These are phyloP conservation scores for Pterobdella sp. DNA, from an alignment of 2,888 invertebrate genomes.

Conservation along the genomic window DNA sequence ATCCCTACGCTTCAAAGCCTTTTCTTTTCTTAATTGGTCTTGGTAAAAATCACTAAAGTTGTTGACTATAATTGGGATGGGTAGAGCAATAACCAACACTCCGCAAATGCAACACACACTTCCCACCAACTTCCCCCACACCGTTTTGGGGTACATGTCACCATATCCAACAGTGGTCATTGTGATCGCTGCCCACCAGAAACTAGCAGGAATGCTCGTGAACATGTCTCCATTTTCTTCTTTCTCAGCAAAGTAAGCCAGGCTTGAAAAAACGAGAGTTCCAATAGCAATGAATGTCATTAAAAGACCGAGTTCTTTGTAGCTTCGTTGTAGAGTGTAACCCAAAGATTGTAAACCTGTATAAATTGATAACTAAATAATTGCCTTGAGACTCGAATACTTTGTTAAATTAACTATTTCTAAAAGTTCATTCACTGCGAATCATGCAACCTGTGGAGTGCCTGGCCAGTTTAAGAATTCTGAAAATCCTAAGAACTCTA, in stretches of 20 bases:
- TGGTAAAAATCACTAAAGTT: constrained; percentile 99
- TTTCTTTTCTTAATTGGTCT: constrained; percentile 98
- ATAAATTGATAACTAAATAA: no score
- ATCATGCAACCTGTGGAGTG: no score
- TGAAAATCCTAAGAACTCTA: constrained; percentile 62
- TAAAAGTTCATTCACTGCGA: no score
- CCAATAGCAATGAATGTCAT: constrained; percentile 99
- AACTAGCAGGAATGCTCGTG: constrained; percentile 96
- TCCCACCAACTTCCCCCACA: constrained; percentile 98
- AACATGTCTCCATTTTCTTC: constrained; percentile 92
- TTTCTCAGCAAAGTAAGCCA: constrained; percentile 98
- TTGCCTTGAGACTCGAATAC: no score
- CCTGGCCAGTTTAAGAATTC: constrained; percentile 62
- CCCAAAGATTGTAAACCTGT: constrained; percentile 95
- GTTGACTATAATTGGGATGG: constrained; percentile 99
- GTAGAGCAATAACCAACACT: constrained; percentile 99
- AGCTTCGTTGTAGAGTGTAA: constrained; percentile 93
- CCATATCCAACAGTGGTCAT: constrained; percentile 74
- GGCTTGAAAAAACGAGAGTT: constrained; percentile 93
- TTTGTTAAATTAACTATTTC: no score
- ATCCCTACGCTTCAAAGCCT: constrained; percentile 91
- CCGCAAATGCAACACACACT: constrained; percentile 99
- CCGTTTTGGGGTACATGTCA: constrained; percentile 92
- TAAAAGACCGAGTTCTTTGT: constrained; percentile 90
- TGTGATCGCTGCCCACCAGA: constrained; percentile 99